Percentiles rank a stretch among this genome's conserved stretches.
Conservation (phyloP, 2,113 vertebrate species). For the Macrotis lagotis region DNA sequence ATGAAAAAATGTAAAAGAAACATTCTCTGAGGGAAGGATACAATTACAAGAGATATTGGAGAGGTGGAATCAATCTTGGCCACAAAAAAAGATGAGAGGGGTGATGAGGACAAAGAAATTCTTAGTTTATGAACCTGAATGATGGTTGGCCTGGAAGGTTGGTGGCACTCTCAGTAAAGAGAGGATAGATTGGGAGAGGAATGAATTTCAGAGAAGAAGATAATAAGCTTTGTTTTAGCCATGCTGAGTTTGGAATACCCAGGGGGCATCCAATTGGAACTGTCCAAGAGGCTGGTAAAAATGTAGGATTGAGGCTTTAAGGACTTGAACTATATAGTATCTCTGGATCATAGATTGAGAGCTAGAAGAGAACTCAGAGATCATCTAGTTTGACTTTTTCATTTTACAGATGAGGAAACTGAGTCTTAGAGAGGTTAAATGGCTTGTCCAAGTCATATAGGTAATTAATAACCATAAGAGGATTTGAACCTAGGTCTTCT, state of each 20-base stretch:
- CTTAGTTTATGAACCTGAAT: not conserved
- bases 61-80: not conserved
- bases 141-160: not conserved
- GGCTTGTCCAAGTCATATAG: not conserved
- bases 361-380: not conserved
- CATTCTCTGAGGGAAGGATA: not conserved
- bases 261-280: not conserved
- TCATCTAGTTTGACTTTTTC: not conserved
- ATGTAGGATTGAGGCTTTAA: not conserved
- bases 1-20: not conserved
- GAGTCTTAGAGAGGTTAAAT: not conserved
- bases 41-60: not conserved
- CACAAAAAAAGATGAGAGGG: not conserved
- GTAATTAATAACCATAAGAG: not conserved
- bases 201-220: not conserved
- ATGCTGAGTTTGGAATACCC: not conserved
- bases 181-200: not conserved
- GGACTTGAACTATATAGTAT: too few species aligned
- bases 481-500: not conserved
- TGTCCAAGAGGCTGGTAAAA: not conserved
- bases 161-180: not conserved
- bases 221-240: not conserved
- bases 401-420: not conserved
- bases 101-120: not conserved
- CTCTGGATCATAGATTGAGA: not conserved